Evolutionary conservation across 2,888 invertebrate species (phyloP).

Genomic region (Augochlorella aurata): DNA sequence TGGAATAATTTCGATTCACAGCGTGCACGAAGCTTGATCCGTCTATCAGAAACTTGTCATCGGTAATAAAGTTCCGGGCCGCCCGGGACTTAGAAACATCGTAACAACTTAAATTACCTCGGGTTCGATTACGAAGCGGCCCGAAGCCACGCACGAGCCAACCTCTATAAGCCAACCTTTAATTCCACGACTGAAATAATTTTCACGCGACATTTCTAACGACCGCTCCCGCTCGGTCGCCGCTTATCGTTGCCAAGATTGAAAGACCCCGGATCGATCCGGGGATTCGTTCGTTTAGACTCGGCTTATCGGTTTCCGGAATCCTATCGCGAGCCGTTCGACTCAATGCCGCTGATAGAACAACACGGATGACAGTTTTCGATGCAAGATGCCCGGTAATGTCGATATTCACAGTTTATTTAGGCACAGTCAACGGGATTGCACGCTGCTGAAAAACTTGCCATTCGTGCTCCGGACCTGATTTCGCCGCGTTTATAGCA

Average conservation of each 20-base stretch:
- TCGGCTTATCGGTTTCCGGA: conserved; percentile 7
- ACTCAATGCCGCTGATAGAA: background rate
- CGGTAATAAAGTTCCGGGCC: conserved; percentile 14
- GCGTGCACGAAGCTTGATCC: conserved; percentile 14
- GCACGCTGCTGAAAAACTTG: background rate
- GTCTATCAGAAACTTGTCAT: conserved; percentile 32
- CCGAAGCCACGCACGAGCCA: conserved; percentile 3
- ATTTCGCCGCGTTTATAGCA: background rate
- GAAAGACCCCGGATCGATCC: conserved; percentile 5
- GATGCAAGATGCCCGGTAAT: background rate
- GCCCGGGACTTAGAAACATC: conserved; percentile 7
- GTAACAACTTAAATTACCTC: conserved; percentile 40
- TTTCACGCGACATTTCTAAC: conserved; percentile 18
- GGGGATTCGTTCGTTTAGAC: conserved; percentile 18
- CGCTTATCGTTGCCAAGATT: conserved; percentile 6
- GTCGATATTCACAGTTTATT: background rate
- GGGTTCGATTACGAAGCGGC: conserved; percentile 24
- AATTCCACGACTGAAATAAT: background rate
- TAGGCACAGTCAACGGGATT: background rate
- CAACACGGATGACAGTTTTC: background rate
- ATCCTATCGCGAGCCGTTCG: background rate
- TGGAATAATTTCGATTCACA: conserved; percentile 1
- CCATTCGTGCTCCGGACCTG: background rate
- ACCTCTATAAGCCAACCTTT: background rate
- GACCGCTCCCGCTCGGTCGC: background rate